phyloP scores from a whole-genome alignment of 2,797 vertebrate genomes.

The Masticophis lateralis region DNA sequence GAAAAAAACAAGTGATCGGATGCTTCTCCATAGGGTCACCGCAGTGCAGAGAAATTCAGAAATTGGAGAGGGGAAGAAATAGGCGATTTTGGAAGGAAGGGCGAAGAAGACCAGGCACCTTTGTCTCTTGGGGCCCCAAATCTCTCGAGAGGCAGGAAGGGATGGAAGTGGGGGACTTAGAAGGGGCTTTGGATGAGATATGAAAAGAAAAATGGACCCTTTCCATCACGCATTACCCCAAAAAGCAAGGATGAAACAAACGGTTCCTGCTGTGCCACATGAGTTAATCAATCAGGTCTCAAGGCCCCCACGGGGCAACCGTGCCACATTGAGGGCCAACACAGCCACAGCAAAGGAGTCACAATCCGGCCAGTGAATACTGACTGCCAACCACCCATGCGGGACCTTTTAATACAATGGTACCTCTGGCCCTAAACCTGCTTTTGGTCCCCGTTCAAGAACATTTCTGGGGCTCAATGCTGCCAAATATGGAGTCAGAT shows the following conservation, averaged over 20 bases:
- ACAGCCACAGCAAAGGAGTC: not conserved
- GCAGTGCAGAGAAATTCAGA: not conserved
- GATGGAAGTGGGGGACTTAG: not conserved
- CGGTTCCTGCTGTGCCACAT: not conserved
- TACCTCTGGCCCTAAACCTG: not conserved
- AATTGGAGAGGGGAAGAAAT: not conserved
- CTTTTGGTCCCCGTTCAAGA: not conserved
- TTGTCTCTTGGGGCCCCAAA: not conserved
- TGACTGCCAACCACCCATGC: accelerated
- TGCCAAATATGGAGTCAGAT: not conserved
- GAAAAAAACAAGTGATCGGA: not conserved
- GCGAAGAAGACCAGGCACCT: not conserved
- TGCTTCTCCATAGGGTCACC: not conserved
- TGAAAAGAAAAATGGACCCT: not conserved
- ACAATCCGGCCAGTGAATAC: not conserved
- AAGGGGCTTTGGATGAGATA: not conserved
- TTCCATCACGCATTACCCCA: accelerated
- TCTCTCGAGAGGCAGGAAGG: not conserved
- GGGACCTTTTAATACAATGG: not conserved
- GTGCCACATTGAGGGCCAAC: no score
- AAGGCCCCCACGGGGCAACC: accelerated
- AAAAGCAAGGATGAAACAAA: not conserved
- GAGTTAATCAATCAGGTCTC: no score
- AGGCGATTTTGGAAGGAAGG: not conserved
- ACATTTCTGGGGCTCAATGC: not conserved